A percentile compares a stretch with the other conserved stretches of the same genome.
Evolutionary conservation across 2,797 vertebrate species (phyloP).

Genomic region (Halcyon smyrnensis): DNA sequence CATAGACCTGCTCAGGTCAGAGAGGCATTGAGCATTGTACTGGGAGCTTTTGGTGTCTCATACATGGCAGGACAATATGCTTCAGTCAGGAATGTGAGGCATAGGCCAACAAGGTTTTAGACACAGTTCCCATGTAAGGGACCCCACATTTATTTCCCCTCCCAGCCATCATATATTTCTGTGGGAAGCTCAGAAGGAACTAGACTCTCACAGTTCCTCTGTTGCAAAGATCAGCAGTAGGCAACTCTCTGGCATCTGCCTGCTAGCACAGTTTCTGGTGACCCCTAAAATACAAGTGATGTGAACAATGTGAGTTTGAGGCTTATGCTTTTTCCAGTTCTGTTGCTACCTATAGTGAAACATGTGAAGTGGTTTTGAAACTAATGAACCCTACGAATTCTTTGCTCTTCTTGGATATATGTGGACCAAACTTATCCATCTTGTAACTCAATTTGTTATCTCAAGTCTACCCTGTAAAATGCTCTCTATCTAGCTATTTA

Average conservation of each 20-base stretch:
- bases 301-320: not conserved
- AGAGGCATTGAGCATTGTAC: not conserved
- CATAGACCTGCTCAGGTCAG: not conserved
- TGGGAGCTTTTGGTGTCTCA: not conserved
- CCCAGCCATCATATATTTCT: not conserved
- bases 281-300: not conserved
- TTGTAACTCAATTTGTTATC: not conserved
- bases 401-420: not conserved
- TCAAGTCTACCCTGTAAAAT: not conserved
- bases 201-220: not conserved
- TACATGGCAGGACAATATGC: not conserved
- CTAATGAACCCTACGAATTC: not conserved
- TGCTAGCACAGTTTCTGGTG: not conserved
- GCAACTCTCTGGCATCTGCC: not conserved
- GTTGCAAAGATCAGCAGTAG: not conserved
- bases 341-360: not conserved
- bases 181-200: not conserved
- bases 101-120: not conserved
- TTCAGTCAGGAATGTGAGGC: not conserved
- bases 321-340: not conserved
- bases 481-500: not conserved
- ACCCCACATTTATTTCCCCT: not conserved
- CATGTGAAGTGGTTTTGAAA: not conserved
- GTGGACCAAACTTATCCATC: not conserved
- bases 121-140: not conserved